Percentiles rank a stretch among this genome's conserved stretches.
phyloP scores from a whole-genome alignment of 2,797 vertebrate genomes.

The Graptemys geographica region DNA sequence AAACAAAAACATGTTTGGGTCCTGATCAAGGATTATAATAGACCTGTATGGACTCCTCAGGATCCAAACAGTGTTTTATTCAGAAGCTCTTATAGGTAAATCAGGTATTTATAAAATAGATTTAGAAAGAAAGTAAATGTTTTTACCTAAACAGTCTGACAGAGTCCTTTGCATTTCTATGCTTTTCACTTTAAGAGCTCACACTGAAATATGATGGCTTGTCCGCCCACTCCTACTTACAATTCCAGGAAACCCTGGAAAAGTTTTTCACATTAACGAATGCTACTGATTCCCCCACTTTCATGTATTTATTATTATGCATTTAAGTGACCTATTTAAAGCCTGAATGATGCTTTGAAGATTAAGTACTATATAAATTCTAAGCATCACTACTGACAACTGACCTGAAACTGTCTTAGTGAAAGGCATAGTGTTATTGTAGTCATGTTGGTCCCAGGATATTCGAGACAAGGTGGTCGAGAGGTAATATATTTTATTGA shows the following conservation, averaged over 20 bases:
- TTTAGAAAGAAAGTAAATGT: no score
- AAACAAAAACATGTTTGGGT: background rate
- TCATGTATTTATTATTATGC: background rate
- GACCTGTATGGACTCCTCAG: background rate
- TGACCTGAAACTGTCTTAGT: background rate
- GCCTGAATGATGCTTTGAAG: background rate
- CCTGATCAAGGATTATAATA: background rate
- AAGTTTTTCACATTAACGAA: background rate
- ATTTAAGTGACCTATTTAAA: background rate
- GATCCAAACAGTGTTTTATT: background rate
- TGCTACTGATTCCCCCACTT: background rate
- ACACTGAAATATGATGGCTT: background rate
- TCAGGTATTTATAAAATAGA: no score
- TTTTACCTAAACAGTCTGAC: background rate
- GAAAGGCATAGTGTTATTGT: background rate
- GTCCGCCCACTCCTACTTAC: background rate
- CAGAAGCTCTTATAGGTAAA: background rate
- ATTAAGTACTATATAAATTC: background rate
- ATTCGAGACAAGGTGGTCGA: no score
- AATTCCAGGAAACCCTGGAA: background rate
- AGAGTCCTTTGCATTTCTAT: background rate
- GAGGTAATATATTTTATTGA: no score
- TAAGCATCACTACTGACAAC: background rate
- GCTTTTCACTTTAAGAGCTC: background rate
- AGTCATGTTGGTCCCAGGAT: no score